These are phyloP conservation scores for Capricornis sumatraensis DNA, from an alignment of 2,113 vertebrate genomes.

Conservation along the genomic window DNA sequence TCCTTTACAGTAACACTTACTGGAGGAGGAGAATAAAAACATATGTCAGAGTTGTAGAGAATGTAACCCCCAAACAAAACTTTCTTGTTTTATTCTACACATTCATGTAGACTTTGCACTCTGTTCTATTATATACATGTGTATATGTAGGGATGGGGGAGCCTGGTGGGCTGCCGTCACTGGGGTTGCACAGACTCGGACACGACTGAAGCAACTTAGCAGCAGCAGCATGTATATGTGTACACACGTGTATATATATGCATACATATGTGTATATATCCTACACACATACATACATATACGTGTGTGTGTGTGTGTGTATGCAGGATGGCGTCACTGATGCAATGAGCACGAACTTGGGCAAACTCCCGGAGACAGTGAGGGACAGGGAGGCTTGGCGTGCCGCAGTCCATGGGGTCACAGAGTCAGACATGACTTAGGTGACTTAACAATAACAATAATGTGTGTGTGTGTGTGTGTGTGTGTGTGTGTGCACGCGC, in stretches of 20 bases:
- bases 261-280: not conserved
- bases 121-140: not conserved
- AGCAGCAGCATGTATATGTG: not conserved
- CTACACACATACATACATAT: not conserved
- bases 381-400: not conserved
- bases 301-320: accelerated
- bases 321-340: not conserved
- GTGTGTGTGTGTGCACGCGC: accelerated
- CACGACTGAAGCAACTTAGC: no score
- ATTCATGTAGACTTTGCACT: not conserved
- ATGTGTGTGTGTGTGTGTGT: accelerated
- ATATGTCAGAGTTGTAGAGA: not conserved
- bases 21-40: not conserved
- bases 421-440: not conserved
- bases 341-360: not conserved
- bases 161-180: no score
- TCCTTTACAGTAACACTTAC: not conserved
- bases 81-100: not conserved
- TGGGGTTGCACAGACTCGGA: no score
- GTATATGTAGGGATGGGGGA: not conserved
- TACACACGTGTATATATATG: accelerated
- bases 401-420: not conserved
- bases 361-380: not conserved
- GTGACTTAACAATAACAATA: not conserved
- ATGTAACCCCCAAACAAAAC: not conserved